Conservation (phyloP, 2,888 invertebrate genomes). For the Molorchus minor region DNA sequence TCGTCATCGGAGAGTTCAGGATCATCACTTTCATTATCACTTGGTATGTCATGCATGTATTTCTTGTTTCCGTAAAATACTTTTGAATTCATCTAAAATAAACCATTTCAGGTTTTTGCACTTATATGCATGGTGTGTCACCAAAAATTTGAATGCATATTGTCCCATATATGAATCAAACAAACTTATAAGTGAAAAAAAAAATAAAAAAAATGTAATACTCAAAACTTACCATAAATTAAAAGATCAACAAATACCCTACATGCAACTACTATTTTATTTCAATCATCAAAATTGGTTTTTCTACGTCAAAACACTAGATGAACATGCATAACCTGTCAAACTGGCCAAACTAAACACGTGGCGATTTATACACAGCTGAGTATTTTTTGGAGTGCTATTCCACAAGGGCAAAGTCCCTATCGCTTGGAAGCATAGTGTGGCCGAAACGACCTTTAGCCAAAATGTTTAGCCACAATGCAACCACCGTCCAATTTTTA, state of each 20-base stretch:
- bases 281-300: no score
- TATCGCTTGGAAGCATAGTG: conserved; percentile 22
- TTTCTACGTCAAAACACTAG: no score
- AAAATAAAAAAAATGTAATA: not conserved
- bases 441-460: conserved; percentile 27
- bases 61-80: conserved; percentile 15
- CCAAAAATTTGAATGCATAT: conserved; percentile 15
- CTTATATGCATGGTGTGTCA: conserved; percentile 10
- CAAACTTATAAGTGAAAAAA: not conserved
- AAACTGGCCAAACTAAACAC: no score
- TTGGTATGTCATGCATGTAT: conserved; percentile 10
- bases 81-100: conserved; percentile 25
- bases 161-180: conserved; percentile 23
- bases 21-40: conserved; percentile 19
- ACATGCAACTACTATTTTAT: not conserved
- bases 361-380: not conserved
- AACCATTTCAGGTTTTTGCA: not conserved
- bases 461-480: conserved; percentile 25
- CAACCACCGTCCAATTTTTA: conserved; percentile 29
- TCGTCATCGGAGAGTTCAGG: conserved; percentile 20
- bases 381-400: conserved; percentile 12
- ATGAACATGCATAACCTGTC: no score
- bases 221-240: not conserved
- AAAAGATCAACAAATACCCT: not conserved
- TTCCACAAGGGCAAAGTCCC: conserved; percentile 28